These are phyloP conservation scores for Loxodonta africana DNA, from an alignment of 2,113 vertebrate species.

Conservation along the genomic window DNA sequence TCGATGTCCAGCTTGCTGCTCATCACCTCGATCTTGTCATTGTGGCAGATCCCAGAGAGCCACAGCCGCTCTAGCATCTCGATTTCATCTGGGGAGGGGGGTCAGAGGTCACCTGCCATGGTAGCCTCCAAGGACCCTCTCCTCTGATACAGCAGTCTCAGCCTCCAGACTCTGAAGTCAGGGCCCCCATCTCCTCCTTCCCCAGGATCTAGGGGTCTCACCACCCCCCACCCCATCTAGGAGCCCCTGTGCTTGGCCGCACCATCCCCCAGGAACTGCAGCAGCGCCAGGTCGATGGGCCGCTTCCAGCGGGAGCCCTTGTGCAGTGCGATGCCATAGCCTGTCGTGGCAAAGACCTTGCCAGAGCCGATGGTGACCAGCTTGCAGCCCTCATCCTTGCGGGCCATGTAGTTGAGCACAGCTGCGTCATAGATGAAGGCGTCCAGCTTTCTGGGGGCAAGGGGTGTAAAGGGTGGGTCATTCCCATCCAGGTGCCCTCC, in stretches of 20 bases:
- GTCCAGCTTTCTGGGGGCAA: slow-evolving; percentile 92
- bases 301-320: slow-evolving; percentile 97
- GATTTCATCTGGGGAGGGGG: slow-evolving; percentile 91
- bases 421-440: slow-evolving; percentile 97
- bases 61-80: slow-evolving; percentile 98
- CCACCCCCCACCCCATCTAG: rapidly evolving
- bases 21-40: slow-evolving; percentile 99
- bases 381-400: slow-evolving; percentile 97
- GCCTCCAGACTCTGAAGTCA: too few species aligned
- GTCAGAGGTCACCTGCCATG: background rate
- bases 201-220: background rate
- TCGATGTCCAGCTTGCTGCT: slow-evolving; percentile 99
- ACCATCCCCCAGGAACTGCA: slow-evolving; percentile 98
- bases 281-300: slow-evolving; percentile 94
- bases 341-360: slow-evolving; percentile 97
- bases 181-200: background rate
- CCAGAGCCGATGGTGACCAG: slow-evolving; percentile 97
- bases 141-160: background rate
- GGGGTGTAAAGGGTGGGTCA: slow-evolving; percentile 11
- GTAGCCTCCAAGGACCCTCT: background rate
- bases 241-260: slow-evolving; percentile 68
- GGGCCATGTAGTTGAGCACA: slow-evolving; percentile 97
- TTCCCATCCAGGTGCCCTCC: background rate
- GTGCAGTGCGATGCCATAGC: slow-evolving; percentile 96
- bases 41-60: slow-evolving; percentile 98